phyloP scores from a whole-genome alignment of 2,888 invertebrate species.

The Hybos culiciformis region DNA sequence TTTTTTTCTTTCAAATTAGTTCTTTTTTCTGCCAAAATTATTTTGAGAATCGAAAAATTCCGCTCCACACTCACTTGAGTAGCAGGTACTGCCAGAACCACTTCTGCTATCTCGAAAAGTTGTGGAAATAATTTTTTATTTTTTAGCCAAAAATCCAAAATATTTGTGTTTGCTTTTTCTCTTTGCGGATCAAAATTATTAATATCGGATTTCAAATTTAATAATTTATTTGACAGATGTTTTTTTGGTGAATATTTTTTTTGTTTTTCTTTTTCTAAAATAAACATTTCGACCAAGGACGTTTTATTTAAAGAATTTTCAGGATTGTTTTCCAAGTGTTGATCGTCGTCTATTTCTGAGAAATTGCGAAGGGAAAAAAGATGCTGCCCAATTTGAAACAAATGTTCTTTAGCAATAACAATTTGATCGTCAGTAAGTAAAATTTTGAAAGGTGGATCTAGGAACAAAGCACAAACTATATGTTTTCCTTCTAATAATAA shows the following conservation, averaged over 20 bases:
- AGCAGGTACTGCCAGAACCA: not conserved
- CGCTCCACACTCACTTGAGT: not conserved
- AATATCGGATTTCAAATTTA: not conserved
- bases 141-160: not conserved
- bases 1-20: not conserved
- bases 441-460: constrained; percentile 1
- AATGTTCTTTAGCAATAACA: not conserved
- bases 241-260: not conserved
- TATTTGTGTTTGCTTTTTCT: not conserved
- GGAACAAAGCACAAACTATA: not conserved
- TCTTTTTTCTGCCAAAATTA: not conserved
- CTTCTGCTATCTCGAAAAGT: not conserved
- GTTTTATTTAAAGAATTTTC: not conserved
- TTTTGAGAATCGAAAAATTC: not conserved
- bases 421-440: not conserved
- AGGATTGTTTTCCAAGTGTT: not conserved
- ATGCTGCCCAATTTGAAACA: not conserved
- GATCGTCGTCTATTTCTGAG: not conserved
- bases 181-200: not conserved
- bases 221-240: not conserved
- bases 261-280: not conserved
- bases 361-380: not conserved
- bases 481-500: constrained; percentile 1
- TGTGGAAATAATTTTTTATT: not conserved
- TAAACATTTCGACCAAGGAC: not conserved